These are phyloP conservation scores for Clarias magur DNA, from an alignment of 2,113 vertebrate species.

Conservation along the genomic window DNA sequence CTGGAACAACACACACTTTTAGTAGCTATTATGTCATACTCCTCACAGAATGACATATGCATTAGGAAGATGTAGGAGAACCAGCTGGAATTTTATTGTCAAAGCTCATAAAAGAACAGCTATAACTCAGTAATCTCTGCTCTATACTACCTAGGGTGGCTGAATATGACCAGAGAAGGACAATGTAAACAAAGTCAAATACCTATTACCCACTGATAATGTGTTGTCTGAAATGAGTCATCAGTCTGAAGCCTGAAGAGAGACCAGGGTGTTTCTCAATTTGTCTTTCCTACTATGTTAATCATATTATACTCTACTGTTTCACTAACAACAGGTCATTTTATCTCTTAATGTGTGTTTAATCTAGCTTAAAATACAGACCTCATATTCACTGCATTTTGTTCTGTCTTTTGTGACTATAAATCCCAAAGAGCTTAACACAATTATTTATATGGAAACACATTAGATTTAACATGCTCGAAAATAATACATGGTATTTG, in stretches of 20 bases:
- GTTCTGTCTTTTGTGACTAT: neutral
- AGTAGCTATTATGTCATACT: neutral
- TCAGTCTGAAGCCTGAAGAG: neutral
- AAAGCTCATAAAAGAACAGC: neutral
- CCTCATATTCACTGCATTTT: neutral
- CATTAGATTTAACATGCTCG: neutral
- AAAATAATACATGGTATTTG: neutral
- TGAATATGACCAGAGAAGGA: neutral
- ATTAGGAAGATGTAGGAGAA: neutral
- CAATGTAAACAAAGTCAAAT: neutral
- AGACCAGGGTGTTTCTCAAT: neutral
- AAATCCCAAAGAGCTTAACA: neutral
- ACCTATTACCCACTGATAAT: neutral
- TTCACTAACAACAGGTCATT: neutral
- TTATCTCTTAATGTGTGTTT: constrained; percentile 10
- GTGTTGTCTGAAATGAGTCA: neutral
- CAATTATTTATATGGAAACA: neutral
- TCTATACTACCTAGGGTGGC: neutral
- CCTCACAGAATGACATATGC: neutral
- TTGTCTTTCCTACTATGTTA: neutral
- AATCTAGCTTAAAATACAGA: neutral
- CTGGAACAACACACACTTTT: neutral
- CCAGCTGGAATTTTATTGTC: neutral
- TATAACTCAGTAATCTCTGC: neutral
- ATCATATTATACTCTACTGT: neutral